Evolutionary conservation across 2,113 vertebrate genomes (phyloP).

Genomic region (Tiliqua scincoides): DNA sequence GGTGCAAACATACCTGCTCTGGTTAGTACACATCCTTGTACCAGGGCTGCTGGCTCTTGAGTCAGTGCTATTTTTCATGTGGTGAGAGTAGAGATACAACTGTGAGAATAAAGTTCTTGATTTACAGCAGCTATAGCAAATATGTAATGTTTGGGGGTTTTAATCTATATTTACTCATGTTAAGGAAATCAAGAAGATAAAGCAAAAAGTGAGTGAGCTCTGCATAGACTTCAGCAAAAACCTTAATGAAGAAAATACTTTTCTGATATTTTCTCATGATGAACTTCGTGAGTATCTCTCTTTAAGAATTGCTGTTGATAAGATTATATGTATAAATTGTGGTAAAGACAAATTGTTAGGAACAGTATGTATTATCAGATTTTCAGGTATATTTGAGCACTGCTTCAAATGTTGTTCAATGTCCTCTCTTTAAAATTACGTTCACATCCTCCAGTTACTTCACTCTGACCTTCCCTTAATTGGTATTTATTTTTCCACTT

Average conservation of each 20-base stretch:
- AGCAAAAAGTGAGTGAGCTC: constrained; percentile 88
- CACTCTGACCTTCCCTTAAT: background rate
- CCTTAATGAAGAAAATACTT: constrained; percentile 90
- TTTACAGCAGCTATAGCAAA: background rate
- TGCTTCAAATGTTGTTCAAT: background rate
- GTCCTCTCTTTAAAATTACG: background rate
- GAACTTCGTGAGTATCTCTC: constrained; percentile 83
- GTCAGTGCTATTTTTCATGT: constrained; percentile 21
- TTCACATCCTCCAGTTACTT: background rate
- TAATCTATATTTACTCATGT: constrained; percentile 44
- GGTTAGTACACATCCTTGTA: too few relatives aligned
- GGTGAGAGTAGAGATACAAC: background rate
- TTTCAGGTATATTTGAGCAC: constrained; percentile 9
- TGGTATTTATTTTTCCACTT: background rate
- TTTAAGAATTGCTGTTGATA: background rate
- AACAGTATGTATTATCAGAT: background rate
- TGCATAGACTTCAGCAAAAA: constrained; percentile 96
- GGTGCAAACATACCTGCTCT: too few relatives aligned
- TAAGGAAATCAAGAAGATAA: constrained; percentile 90
- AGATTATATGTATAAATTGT: background rate
- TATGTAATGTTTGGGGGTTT: background rate
- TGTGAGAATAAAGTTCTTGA: background rate
- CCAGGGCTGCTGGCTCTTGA: too few relatives aligned
- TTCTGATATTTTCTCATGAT: constrained; percentile 83
- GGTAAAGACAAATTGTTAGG: constrained; percentile 22